Evolutionary conservation across 2,113 vertebrate species (phyloP).

Genomic region (Irena cyanogastra): DNA sequence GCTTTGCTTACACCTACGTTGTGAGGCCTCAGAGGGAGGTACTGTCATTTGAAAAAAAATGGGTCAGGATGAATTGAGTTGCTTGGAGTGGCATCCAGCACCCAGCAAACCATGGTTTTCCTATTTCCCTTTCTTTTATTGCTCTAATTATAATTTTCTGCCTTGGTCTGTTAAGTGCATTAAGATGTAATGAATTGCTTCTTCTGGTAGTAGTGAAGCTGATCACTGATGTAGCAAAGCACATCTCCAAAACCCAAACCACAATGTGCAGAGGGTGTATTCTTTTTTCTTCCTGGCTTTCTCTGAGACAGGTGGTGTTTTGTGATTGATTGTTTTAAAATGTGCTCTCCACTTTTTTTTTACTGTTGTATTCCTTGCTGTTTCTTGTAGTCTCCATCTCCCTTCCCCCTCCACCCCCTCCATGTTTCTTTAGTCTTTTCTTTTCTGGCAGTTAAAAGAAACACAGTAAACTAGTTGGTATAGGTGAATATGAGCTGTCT

Average conservation of each 20-base stretch:
- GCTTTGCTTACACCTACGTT: not conserved
- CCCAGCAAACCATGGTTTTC: not conserved
- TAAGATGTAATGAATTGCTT: not conserved
- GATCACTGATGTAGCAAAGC: not conserved
- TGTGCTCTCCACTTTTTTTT: not conserved
- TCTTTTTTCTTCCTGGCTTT: not conserved
- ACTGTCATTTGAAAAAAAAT: not conserved
- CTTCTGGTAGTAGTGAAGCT: not conserved
- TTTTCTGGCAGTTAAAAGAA: not conserved
- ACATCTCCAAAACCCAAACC: not conserved
- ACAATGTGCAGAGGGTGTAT: not conserved
- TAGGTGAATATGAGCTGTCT: not conserved
- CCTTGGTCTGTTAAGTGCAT: not conserved
- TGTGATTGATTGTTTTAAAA: not conserved
- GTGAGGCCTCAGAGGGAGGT: not conserved
- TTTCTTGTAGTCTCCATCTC: not conserved
- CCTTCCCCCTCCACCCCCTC: no score
- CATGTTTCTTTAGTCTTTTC: not conserved
- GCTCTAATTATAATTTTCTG: not conserved
- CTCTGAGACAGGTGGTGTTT: not conserved
- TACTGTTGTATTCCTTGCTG: not conserved
- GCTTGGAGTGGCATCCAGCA: not conserved
- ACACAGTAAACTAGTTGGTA: rapidly evolving
- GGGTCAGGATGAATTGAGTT: not conserved
- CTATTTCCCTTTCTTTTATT: not conserved